Evolutionary conservation across 37 sponge, comb jelly and placozoan genomes (phyloP).

Genomic region (Geodia barretti): DNA sequence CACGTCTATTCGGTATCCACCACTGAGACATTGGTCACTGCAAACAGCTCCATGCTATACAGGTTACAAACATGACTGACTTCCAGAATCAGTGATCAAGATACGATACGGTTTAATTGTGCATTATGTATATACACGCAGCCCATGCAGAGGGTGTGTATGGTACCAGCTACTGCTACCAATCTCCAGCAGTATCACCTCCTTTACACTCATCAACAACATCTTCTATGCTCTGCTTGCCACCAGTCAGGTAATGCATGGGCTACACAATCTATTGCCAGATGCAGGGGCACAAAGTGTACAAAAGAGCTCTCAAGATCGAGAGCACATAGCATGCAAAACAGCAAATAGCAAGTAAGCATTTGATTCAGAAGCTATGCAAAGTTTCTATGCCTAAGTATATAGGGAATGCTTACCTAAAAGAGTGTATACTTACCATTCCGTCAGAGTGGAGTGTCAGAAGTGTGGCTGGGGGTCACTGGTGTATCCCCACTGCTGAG

Average conservation of each 20-base stretch:
- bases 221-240: background rate
- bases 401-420: too few relatives aligned
- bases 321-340: too few relatives aligned
- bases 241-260: background rate
- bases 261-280: too few relatives aligned
- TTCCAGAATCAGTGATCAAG: background rate
- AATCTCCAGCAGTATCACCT: background rate
- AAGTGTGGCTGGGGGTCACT: conserved; percentile 8
- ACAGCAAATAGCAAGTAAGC: too few relatives aligned
- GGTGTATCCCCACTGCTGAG: background rate
- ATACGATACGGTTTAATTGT: background rate
- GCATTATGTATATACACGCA: background rate
- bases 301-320: too few relatives aligned
- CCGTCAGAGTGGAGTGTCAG: background rate
- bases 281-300: too few relatives aligned
- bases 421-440: too few relatives aligned
- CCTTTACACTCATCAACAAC: background rate
- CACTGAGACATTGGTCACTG: conserved; percentile 4
- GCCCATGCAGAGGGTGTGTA: background rate
- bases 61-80: conserved; percentile 15
- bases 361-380: too few relatives aligned
- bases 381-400: too few relatives aligned
- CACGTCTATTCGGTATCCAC: conserved; percentile 2
- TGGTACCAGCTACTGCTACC: conserved; percentile 12
- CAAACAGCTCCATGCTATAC: conserved; percentile 14